Base-by-base conservation (phyloP, 1,140 invertebrate genomes). In the Calycopis cecrops region DNA sequence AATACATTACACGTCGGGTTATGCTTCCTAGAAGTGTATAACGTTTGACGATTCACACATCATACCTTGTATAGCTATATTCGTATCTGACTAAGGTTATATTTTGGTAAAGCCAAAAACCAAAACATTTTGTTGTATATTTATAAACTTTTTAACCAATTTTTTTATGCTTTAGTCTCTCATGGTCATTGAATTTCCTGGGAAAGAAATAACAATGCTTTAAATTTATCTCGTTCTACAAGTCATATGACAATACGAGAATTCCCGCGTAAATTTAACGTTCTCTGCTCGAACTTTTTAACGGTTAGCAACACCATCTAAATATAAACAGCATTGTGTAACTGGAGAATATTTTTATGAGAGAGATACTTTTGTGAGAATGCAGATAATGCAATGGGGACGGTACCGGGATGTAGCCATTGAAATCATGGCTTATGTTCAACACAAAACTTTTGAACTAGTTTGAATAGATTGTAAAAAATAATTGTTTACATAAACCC, bases 321-420 rank as follows among this genome's bases (percentile, higher is more conserved):
- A 65, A 79, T 75, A 76, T 74, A 59, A 64, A 60, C 62, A 35
- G 60, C 56, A 71, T 79, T 76, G 76, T 80, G 69, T 76, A 75
- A 76, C 71, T 78, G 66, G 63, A 14, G 40, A 79, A 70, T 57
- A 71, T 59, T 69, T 60, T n/a, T n/a, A n/a, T n/a, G n/a, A n/a
- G n/a, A n/a, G n/a, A n/a, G n/a, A n/a, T 53, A 50, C 60, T 65
- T 56, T 61, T 54, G 57, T 70, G 62, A 64, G 64, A 68, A 73
- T 77, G 69, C 71, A 73, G 57, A 61, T 67, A 73, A 64, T 70
- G 67, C 76, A 77, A 69, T 66, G 61, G 66, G 66, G 67, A 71
- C 71, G 64, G 35, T 77, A 81, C 82, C 71, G 71, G 70, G 69
- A 75, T 68, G 37, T 34, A 18, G 18, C 14, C 18, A 55, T 64